Base-by-base conservation (phyloP, 2,113 vertebrate species). In the Mormoops blainvillei region DNA sequence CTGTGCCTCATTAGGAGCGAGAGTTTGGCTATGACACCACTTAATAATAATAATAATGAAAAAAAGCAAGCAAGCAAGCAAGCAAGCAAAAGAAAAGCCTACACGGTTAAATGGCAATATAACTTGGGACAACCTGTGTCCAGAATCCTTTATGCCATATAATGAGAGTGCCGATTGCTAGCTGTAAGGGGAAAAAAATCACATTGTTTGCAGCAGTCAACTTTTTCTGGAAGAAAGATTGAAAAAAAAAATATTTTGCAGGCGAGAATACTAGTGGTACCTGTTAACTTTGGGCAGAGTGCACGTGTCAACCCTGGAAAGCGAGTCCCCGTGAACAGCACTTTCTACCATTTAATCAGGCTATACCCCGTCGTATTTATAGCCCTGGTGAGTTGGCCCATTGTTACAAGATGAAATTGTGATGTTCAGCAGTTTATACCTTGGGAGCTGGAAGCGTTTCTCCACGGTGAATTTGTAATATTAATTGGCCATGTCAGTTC, bases 381-480 rank as follows among this genome's bases (percentile, higher is more conserved):
- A 96, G 95, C 97, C 93, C 88, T 94, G 95, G 96, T 7, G 70
- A 97, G 96, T 70, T 58, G 95, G 96, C 94, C 97, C 97, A 97
- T 97, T 96, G 97, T 97, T 96, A 95, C 91, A 78, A 81, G 96
- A 83, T 14, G 78, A 93, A 97, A 98, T 97, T 96, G 96, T 96
- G 97, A 92, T 97, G 96, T 96, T 97, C 97, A 98, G 97, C 97
- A 98, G 96, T 97, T 98, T 96, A 92, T 97, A 96, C 96, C 96
- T 97, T 94, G 71, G 95, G 97, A 98, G 97, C 97, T 97, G 93
- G 95, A 93, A 97, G 97, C 94, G 24, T 95, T 97, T 97, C 91
- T 97, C 97, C 97, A 92, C 89, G 97, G 97, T 93, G 97, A 95
- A 97, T 98, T 98, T 98, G 97, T 98, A 97, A 97, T 98, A 98